Evolutionary conservation across 1,140 invertebrate species (phyloP), one percentile per base, ranked within the genome.

Genomic region (Idris sp.): DNA sequence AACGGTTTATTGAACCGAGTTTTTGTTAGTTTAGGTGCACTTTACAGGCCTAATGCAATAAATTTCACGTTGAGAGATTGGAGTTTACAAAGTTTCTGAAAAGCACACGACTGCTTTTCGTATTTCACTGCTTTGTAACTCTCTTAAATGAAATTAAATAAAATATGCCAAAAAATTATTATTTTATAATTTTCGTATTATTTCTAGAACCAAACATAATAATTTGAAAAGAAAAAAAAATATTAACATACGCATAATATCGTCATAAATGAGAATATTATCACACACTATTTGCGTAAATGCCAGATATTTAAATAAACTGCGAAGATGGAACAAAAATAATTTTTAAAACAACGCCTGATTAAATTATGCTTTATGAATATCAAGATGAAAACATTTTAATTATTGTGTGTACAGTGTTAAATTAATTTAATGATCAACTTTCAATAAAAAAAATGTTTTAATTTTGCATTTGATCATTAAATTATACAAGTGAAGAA

Each of bases 21-120:
- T 38, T 51, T 53, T 64, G 38, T 64, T 64, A n/a, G 26, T 40
- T 64, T 64, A 64, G 59, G 46, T 64, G 59, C 59, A 64, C 22
- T 40, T 36, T 38, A 48, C 28, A 51, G 36, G 30, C 36, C 59
- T 53, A 64, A 51, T 64, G 59, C 59, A 64, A 64, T 64, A 64
- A 51, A 64, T 51, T 64, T 64, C 31, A 40, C 30, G 10, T 53
- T 35, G 30, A 43, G 59, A 31, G 22, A 51, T 64, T 41, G 28
- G 14, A 44, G 10, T 61, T 30, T 25, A 46, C 16, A 41, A 58
- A 43, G 4, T 64, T 64, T 51, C n/a, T 7, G 14, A 18, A 36
- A 36, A 36, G 35, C 11, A 16, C 28, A 30, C 28, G 28, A n/a
- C n/a, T n/a, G n/a, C n/a, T n/a, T n/a, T n/a, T n/a, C n/a, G n/a